Base-by-base conservation (phyloP, 2,113 vertebrate genomes). In the Casuarius casuarius region DNA sequence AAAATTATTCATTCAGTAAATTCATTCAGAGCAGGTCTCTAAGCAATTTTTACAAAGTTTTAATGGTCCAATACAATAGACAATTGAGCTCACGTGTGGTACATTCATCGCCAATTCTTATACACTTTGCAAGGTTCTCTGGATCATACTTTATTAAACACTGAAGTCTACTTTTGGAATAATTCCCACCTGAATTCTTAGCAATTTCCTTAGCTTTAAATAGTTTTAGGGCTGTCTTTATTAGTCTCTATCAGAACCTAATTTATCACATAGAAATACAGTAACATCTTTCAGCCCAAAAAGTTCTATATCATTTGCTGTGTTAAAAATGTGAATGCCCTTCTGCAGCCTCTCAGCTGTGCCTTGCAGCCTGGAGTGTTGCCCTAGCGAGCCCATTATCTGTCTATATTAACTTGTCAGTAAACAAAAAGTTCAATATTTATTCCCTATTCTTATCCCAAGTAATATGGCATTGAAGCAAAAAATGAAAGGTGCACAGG, bases 61-160 rank as follows among this genome's bases (percentile, higher is more conserved):
- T 78, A 71, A 77, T 2, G 40, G 14, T 10, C 38, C 9, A 1
- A 2, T 25, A 89, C 44, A 44, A n/a, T 0, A 31, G 63, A 44
- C 68, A 26, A 4, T 3, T 11, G 54, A 70, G 42, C 22, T 48
- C 33, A 11, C 33, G 4, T 0, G 0, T 19, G 2, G 0, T 4
- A 70, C 48, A 3, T 61, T 35, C 28, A n/a, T n/a, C 56, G 40
- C 31, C 40, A 71, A 33, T 18, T 35, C 85, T 70, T 51, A 26
- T 44, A 49, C 17, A 9, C 35, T 84, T 19, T 7, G 52, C 65
- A 71, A 38, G 52, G 33, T 65, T 68, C 66, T 35, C 38, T 22
- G 18, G 46, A 74, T 70, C 49, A 28, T 5, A 1, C 21, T 71
- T 48, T 72, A 51, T 89, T 49, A 61, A 44, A n/a, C 46, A 28